Conservation (phyloP, 2,888 invertebrate species). For the Cremastinae sp. region DNA sequence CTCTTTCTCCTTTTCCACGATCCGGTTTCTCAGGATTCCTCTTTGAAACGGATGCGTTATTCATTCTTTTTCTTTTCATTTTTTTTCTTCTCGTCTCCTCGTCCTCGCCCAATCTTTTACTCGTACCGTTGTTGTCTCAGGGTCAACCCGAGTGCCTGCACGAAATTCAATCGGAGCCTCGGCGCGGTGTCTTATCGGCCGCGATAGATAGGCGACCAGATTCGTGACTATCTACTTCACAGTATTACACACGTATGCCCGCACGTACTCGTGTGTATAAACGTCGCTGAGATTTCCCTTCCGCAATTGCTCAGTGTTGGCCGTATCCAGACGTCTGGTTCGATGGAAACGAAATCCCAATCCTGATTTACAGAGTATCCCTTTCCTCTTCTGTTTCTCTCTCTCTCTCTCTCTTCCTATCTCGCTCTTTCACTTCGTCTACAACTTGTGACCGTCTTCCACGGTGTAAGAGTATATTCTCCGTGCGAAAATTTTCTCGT, state of each 20-base stretch:
- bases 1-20: constrained; percentile 27
- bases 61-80: constrained; percentile 6
- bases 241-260: constrained; percentile 2
- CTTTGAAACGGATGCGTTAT: neutral
- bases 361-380: constrained; percentile 53
- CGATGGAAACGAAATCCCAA: constrained; percentile 51
- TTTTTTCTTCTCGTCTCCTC: constrained; percentile 9
- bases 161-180: constrained; percentile 60
- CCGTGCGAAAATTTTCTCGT: no score
- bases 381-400: constrained; percentile 19
- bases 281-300: constrained; percentile 23
- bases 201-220: constrained; percentile 41
- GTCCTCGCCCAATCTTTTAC: constrained; percentile 18
- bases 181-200: constrained; percentile 49
- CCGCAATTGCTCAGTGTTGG: constrained; percentile 13
- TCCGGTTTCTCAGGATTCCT: constrained; percentile 29
- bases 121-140: constrained; percentile 49
- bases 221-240: constrained; percentile 34
- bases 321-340: constrained; percentile 35
- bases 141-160: constrained; percentile 53
- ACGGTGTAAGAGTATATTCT: neutral
- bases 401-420: constrained; percentile 29
- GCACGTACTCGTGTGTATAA: neutral
- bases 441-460: neutral
- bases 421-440: constrained; percentile 29